Evolutionary conservation across 2,888 invertebrate species (phyloP).

Genomic region (Zonitis immaculata): DNA sequence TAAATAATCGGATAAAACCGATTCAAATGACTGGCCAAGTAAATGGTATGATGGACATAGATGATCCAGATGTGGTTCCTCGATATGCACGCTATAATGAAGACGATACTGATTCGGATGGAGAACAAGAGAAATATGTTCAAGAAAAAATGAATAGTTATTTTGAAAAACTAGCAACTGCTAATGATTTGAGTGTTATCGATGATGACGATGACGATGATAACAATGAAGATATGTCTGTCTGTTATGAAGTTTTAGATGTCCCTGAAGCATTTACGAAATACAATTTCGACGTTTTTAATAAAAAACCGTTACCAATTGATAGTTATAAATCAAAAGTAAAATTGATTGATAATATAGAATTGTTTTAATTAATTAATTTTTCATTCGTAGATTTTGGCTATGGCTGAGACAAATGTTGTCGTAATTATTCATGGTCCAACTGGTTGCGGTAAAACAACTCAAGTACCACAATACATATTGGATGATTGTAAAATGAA

Average conservation of each 20-base stretch:
- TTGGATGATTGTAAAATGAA: slow-evolving; percentile 68
- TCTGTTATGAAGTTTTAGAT: slow-evolving; percentile 7
- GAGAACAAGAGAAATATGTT: slow-evolving; percentile 4
- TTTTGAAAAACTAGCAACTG: not conserved
- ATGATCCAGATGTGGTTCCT: not conserved
- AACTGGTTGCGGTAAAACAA: slow-evolving; percentile 94
- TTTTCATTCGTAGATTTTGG: slow-evolving; percentile 56
- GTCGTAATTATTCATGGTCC: slow-evolving; percentile 85
- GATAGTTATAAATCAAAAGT: slow-evolving; percentile 32
- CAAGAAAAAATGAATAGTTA: not conserved
- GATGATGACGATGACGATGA: slow-evolving; percentile 11
- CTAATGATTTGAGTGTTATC: slow-evolving; percentile 7
- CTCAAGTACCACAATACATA: slow-evolving; percentile 89
- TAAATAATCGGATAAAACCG: slow-evolving; percentile 7
- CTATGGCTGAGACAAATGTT: slow-evolving; percentile 61
- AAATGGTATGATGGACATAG: slow-evolving; percentile 1
- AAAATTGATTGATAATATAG: not conserved
- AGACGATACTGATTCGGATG: slow-evolving; percentile 5
- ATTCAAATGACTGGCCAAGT: slow-evolving; percentile 3
- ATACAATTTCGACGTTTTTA: slow-evolving; percentile 30
- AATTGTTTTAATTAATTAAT: not conserved
- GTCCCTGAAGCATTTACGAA: slow-evolving; percentile 26
- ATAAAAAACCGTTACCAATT: slow-evolving; percentile 34
- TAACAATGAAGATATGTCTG: slow-evolving; percentile 5
- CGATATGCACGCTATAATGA: not conserved